phyloP scores from a whole-genome alignment of 2,113 vertebrate species.

The Blennius ocellaris region DNA sequence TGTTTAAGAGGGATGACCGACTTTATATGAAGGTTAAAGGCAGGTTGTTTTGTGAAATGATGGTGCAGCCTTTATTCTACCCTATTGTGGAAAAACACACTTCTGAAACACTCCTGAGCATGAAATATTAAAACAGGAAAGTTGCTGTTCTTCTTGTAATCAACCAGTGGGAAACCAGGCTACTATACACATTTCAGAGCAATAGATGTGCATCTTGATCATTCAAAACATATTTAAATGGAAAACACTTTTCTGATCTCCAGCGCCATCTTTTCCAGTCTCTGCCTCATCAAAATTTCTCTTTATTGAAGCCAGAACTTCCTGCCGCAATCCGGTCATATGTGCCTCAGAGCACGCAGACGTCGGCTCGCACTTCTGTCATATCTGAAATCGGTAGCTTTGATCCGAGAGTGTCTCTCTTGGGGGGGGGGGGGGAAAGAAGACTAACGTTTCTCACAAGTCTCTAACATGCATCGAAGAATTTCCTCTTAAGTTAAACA shows the following conservation, averaged over 20 bases:
- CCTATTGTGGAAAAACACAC: no score
- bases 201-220: no score
- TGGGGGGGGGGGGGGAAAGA: neutral
- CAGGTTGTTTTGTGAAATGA: no score
- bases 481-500: conserved; percentile 29
- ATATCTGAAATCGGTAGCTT: conserved; percentile 39
- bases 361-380: conserved; percentile 22
- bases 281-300: conserved; percentile 11
- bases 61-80: no score
- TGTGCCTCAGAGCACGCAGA: conserved; percentile 33
- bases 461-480: conserved; percentile 21
- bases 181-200: no score
- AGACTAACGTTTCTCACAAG: conserved; percentile 21
- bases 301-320: conserved; percentile 9
- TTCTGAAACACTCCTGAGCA: no score
- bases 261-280: neutral
- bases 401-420: conserved; percentile 30
- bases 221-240: no score
- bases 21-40: no score
- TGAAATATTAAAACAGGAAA: no score
- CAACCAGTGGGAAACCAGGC: no score
- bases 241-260: neutral
- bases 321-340: conserved; percentile 15
- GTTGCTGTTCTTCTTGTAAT: no score
- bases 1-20: no score